Base-by-base conservation (phyloP, 2,888 invertebrate species). In the Dynastes tityus region DNA sequence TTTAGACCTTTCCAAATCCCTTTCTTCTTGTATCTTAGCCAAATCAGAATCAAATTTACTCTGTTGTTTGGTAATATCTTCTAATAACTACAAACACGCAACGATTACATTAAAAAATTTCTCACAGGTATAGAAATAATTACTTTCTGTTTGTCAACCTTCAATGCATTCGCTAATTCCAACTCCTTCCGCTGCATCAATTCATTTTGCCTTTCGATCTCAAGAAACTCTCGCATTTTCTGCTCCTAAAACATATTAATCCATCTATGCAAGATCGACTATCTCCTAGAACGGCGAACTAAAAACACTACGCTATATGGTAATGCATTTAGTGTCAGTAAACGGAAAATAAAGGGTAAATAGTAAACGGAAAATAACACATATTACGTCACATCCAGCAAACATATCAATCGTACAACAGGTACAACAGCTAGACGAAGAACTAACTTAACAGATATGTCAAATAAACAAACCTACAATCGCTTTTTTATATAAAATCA, bases 11-110 rank as follows among this genome's bases (percentile, higher is more conserved):
- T 94, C 93, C 58, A 88, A 85, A 85, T 95, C 94, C 87, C 91
- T 92, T 82, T 90, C 90, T 85, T 91, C 91, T 83, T 95, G 95
- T 78, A 95, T 90, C 88, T 92, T 93, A 79, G 91, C 91, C 81
- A 95, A 91, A 88, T 94, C 92, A 80, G 88, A 88, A 85, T 95
- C 94, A 61, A 94, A 88, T 84, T 92, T 91, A 78, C 90, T 90
- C 88, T 95, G 94, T 84, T 94, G 91, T 84, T 91, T 86, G 76
- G 92, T 88, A 82, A 94, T 88, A 85, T 90, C 89, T 81, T 89
- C 89, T 81, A 91, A 83, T 45, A 92, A 87, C 91, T 91, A 82
- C 81, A 87, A 73, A 73, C 2, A 11, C n/a, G 27, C 37, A 37
- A 11, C 49, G 22, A 71, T 65, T 55, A 40, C 22, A 49, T 53